These are phyloP conservation scores for Tetanocera ferruginea DNA, from an alignment of 2,888 invertebrate species.

Conservation along the genomic window DNA sequence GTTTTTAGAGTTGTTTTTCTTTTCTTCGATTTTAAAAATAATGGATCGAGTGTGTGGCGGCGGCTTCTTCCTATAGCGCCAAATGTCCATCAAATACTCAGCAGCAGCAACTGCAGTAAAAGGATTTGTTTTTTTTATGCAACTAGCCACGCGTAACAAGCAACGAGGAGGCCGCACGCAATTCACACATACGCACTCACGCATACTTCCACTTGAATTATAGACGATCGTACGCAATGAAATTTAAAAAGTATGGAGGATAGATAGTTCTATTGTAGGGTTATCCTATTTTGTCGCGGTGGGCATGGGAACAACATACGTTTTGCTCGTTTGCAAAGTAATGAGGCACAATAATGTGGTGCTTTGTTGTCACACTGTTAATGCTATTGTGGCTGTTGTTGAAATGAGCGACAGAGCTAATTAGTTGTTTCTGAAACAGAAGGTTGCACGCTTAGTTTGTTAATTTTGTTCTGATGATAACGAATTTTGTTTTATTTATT, in stretches of 20 bases:
- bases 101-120: conserved; percentile 2
- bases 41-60: too few species aligned
- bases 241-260: neutral
- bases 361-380: neutral
- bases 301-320: conserved; percentile 1
- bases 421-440: conserved; percentile 12
- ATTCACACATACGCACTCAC: conserved; percentile 4
- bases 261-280: neutral
- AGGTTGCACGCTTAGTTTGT: neutral
- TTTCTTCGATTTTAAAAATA: too few species aligned
- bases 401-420: neutral
- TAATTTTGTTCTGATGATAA: too few species aligned
- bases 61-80: neutral
- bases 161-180: neutral
- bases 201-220: neutral
- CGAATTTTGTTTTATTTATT: too few species aligned
- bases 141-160: conserved; percentile 21
- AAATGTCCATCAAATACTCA: neutral
- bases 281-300: neutral
- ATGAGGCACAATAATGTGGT: neutral
- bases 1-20: too few species aligned
- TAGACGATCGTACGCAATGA: neutral
- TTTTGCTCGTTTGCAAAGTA: conserved; percentile 9
- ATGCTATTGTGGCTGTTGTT: neutral
- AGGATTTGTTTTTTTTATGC: conserved; percentile 14